These are phyloP conservation scores for Gadopsis marmoratus DNA, from an alignment of 2,797 vertebrate genomes.

Conservation along the genomic window DNA sequence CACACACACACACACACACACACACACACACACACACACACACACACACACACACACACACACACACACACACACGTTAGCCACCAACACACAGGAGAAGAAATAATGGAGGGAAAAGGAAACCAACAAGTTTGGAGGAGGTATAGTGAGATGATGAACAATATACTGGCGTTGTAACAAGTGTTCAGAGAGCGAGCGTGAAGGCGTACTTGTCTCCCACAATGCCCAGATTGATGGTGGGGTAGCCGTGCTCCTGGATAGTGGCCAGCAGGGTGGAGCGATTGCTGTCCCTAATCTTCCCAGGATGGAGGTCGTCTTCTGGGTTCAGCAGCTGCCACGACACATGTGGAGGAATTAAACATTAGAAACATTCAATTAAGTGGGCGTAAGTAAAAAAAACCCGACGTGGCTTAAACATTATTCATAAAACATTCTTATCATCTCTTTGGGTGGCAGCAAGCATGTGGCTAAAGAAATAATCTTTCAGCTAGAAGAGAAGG, in stretches of 20 bases:
- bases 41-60: constrained; percentile 14
- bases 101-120: background rate
- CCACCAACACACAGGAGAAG: constrained; percentile 1
- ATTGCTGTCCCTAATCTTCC: constrained; percentile 99
- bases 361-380: constrained; percentile 18
- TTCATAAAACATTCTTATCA: background rate
- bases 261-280: constrained; percentile 97
- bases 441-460: background rate
- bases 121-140: constrained; percentile 1
- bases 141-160: background rate
- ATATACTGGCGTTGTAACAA: background rate
- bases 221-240: constrained; percentile 98
- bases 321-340: constrained; percentile 92
- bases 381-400: background rate
- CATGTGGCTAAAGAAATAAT: constrained; percentile 7
- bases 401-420: background rate
- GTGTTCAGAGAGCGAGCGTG: background rate
- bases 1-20: too few species aligned
- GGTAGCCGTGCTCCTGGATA: constrained; percentile 98
- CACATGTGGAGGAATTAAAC: background rate
- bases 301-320: constrained; percentile 97
- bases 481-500: constrained; percentile 11
- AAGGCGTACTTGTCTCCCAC: constrained; percentile 93
- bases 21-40: background rate
- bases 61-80: constrained; percentile 14